Evolutionary conservation across 2,797 vertebrate species (phyloP).

Genomic region (Syndactyla subalaris): DNA sequence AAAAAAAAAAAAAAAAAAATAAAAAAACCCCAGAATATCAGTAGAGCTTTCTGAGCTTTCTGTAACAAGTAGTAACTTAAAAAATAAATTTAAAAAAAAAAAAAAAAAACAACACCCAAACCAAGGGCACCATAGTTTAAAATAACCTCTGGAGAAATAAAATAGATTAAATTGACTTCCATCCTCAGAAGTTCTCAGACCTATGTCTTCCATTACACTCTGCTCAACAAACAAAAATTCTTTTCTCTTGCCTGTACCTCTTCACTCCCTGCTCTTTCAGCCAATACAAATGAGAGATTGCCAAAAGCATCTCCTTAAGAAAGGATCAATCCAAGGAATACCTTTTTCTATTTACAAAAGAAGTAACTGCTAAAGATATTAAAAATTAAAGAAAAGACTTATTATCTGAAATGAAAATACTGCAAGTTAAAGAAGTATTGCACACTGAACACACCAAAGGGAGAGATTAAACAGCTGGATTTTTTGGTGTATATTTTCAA

Average conservation of each 20-base stretch:
- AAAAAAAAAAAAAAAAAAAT: too few species aligned
- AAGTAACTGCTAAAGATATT: not conserved
- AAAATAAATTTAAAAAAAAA: not conserved
- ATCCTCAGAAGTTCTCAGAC: not conserved
- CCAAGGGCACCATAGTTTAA: not conserved
- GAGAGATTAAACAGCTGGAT: not conserved
- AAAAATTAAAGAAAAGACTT: not conserved
- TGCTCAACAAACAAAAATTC: not conserved
- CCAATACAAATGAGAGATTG: slow-evolving; percentile 20
- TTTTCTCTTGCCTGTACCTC: not conserved
- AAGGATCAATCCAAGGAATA: slow-evolving; percentile 27
- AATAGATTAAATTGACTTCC: not conserved
- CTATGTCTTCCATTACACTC: not conserved
- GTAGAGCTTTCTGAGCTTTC: not conserved
- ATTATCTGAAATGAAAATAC: not conserved
- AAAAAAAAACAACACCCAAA: too few species aligned
- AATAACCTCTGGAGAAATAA: not conserved
- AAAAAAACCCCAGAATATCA: not conserved
- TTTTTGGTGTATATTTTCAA: not conserved
- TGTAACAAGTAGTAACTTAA: not conserved
- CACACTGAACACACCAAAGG: not conserved
- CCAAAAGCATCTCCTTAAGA: slow-evolving; percentile 41
- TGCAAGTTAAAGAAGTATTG: not conserved
- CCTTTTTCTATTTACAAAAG: not conserved
- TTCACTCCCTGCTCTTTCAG: slow-evolving; percentile 16